Percentiles rank a stretch among this genome's conserved stretches.
Evolutionary conservation across 2,113 vertebrate genomes (phyloP).

Genomic region (Hemiscyllium ocellatum): DNA sequence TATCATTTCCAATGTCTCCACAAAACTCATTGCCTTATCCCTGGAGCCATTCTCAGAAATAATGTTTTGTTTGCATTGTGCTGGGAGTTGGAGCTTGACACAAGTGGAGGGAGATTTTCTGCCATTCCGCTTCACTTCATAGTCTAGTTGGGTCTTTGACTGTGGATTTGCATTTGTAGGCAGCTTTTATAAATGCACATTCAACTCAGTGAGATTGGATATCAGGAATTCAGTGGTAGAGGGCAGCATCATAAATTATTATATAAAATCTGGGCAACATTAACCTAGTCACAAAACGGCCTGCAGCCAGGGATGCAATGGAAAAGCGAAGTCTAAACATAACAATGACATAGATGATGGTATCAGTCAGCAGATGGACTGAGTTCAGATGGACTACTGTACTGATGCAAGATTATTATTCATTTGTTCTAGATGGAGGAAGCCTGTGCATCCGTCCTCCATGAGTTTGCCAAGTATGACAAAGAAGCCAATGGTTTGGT

Average conservation of each 20-base stretch:
- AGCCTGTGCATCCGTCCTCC: slow-evolving; percentile 43
- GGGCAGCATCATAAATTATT: background rate
- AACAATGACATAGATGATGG: background rate
- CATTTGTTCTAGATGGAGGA: slow-evolving; percentile 41
- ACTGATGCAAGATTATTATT: background rate
- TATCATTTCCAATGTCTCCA: no score
- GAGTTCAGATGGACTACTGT: background rate
- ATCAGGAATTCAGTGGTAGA: background rate
- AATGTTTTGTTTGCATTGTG: background rate
- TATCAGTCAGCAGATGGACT: background rate
- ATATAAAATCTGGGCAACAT: no score
- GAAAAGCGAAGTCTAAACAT: background rate
- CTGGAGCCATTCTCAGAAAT: no score
- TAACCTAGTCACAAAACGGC: no score
- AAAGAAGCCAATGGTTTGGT: slow-evolving; percentile 46
- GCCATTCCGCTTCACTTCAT: background rate
- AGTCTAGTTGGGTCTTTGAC: background rate
- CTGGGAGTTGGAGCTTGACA: background rate
- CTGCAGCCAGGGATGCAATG: background rate
- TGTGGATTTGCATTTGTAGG: background rate
- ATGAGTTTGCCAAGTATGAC: slow-evolving; percentile 50
- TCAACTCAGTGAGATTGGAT: background rate
- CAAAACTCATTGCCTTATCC: no score
- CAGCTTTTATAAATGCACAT: background rate
- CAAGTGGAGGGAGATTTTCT: background rate